Conservation (phyloP, 1,140 invertebrate genomes). For the Leptopilina clavipes region DNA sequence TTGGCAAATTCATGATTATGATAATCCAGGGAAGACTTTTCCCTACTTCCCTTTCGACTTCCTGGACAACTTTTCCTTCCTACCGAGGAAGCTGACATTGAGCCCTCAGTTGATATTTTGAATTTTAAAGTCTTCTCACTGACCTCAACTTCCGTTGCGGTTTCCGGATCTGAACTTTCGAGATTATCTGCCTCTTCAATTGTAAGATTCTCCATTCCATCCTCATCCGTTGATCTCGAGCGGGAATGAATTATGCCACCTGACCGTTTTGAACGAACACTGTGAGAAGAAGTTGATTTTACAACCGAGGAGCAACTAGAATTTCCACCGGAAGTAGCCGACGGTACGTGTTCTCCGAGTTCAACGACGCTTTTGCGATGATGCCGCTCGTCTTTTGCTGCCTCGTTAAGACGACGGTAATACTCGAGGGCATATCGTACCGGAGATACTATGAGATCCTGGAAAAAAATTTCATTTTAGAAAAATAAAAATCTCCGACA, state of each 20-base stretch:
- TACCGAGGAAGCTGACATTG: constrained; percentile 53
- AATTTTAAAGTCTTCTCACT: constrained; percentile 86
- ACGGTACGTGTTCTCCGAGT: constrained; percentile 61
- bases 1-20: constrained; percentile 69
- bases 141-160: constrained; percentile 84
- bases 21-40: constrained; percentile 72
- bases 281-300: constrained; percentile 76
- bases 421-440: constrained; percentile 78
- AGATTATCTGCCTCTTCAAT: constrained; percentile 77
- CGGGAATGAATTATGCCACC: constrained; percentile 63
- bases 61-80: constrained; percentile 79
- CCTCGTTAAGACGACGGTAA: constrained; percentile 80
- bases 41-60: constrained; percentile 78
- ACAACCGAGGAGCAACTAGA: constrained; percentile 60
- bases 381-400: constrained; percentile 78
- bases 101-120: constrained; percentile 82
- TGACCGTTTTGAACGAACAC: constrained; percentile 74
- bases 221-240: constrained; percentile 74
- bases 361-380: constrained; percentile 79
- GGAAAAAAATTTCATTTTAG: constrained; percentile 54
- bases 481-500: background rate
- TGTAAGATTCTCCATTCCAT: constrained; percentile 73
- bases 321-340: constrained; percentile 53
- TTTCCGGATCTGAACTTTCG: constrained; percentile 81
- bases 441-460: constrained; percentile 79